Base-by-base conservation (phyloP, 1,140 invertebrate species). In the Bombus sibiricus region DNA sequence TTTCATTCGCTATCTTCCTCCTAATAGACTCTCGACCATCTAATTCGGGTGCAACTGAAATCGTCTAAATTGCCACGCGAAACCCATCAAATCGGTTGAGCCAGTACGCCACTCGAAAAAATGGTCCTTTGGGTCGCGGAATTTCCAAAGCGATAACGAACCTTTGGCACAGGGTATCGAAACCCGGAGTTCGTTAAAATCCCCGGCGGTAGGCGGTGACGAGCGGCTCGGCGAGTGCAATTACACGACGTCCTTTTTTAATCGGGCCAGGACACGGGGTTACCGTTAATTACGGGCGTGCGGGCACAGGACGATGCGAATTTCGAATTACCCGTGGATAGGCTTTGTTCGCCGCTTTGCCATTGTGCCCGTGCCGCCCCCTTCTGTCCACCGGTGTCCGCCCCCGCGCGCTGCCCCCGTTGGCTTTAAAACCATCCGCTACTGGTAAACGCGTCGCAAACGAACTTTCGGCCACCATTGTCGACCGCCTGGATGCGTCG, bases 291-390 rank as follows among this genome's bases (percentile, higher is more conserved):
- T 91, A 88, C 89, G 86, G 66, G 64, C 89, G 77, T 80, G 83
- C 89, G 85, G 80, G 72, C 80, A 88, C 79, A 88, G 81, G 87
- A 86, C 89, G 85, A 87, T 78, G 84, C 89, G 89, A 91, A 91
- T 91, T 91, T 91, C 90, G 90, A 91, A 91, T 90, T 90, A 90
- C 89, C 83, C 89, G 80, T 90, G 89, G 89, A 91, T 90, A 86
- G 89, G 90, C 90, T 91, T 91, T 91, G 90, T 91, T 91, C 87
- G 85, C 64, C 77, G 86, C 89, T 86, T 88, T 91, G 86, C 90
- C 81, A 91, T 91, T 91, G 90, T 91, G 77, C 62, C 43, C 47
- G 41, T 88, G 77, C 53, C 37, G 47, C 47, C 47, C 59, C 83
- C 74, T 71, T 64, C 78, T 68, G 73, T 84, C 62, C 78, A 69